Evolutionary conservation across 1,140 invertebrate genomes (phyloP).

Genomic region (Anoplophora glabripennis): DNA sequence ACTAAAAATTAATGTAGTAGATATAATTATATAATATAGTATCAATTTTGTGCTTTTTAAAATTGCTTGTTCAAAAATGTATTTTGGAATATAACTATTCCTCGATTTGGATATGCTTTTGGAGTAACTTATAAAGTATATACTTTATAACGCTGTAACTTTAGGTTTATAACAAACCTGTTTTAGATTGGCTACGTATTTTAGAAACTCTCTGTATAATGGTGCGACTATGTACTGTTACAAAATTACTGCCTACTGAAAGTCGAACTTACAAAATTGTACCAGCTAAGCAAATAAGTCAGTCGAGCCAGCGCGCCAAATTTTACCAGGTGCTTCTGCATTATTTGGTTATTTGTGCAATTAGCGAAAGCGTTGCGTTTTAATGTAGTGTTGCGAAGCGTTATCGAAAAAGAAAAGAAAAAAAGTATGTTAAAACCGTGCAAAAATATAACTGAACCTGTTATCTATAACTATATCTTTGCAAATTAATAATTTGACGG

Average conservation of each 20-base stretch:
- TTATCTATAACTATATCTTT: slow-evolving; percentile 14
- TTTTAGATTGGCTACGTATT: no score
- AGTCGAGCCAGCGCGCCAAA: slow-evolving; percentile 46
- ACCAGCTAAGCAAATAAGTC: slow-evolving; percentile 45
- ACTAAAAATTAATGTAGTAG: no score
- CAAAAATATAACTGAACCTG: slow-evolving; percentile 41
- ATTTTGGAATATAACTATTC: no score
- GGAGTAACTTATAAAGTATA: no score
- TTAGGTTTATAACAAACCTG: no score
- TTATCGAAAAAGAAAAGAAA: slow-evolving; percentile 42
- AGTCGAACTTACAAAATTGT: slow-evolving; percentile 32
- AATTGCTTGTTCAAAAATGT: no score
- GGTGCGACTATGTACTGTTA: no score
- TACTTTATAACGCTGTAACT: no score
- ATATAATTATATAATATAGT: no score
- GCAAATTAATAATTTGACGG: slow-evolving; percentile 38
- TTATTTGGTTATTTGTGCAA: slow-evolving; percentile 33
- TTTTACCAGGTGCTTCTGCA: slow-evolving; percentile 45
- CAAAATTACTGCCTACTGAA: background rate
- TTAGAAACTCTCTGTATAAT: no score
- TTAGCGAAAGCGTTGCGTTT: slow-evolving; percentile 39
- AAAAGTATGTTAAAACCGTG: slow-evolving; percentile 38
- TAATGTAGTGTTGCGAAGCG: slow-evolving; percentile 38
- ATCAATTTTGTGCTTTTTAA: no score
- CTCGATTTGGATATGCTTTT: no score